Evolutionary conservation across 2,797 vertebrate genomes (phyloP).

Genomic region (Coregonus suidteri): DNA sequence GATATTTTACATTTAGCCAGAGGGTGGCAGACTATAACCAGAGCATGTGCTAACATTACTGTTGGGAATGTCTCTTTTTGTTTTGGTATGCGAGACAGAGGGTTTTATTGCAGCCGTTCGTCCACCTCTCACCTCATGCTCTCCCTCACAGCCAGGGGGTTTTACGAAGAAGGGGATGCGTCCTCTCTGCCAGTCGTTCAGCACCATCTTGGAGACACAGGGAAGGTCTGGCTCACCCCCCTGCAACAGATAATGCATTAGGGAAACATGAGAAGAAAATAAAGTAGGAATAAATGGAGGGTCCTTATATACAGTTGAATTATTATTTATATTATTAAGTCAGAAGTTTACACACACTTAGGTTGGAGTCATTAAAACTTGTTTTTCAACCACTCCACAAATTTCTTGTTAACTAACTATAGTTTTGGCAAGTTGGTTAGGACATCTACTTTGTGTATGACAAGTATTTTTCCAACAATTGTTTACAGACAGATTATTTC

Average conservation of each 20-base stretch:
- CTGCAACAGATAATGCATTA: conserved; percentile 64
- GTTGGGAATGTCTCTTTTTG: neutral
- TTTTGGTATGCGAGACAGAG: neutral
- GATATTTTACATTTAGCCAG: conserved; percentile 8
- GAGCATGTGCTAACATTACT: neutral
- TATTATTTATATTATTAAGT: too few species aligned
- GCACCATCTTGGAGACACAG: conserved; percentile 96
- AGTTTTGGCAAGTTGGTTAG: too few species aligned
- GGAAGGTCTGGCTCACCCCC: conserved; percentile 93
- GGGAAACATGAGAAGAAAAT: neutral
- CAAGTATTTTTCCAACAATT: too few species aligned
- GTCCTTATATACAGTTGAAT: too few species aligned
- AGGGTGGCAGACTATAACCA: conserved; percentile 2
- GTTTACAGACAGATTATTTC: too few species aligned
- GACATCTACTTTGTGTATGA: too few species aligned
- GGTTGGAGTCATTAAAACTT: too few species aligned
- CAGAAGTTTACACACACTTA: too few species aligned
- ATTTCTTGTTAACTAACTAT: too few species aligned
- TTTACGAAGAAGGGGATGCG: conserved; percentile 97
- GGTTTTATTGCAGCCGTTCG: neutral
- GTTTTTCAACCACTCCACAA: too few species aligned
- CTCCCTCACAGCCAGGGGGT: conserved; percentile 82
- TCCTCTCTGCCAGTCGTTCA: conserved; percentile 98
- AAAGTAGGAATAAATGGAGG: neutral
- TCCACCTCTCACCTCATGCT: conserved; percentile 71